Evolutionary conservation across 2,113 vertebrate species (phyloP), one percentile per base, ranked within the genome.

Genomic region (Pitta sordida): DNA sequence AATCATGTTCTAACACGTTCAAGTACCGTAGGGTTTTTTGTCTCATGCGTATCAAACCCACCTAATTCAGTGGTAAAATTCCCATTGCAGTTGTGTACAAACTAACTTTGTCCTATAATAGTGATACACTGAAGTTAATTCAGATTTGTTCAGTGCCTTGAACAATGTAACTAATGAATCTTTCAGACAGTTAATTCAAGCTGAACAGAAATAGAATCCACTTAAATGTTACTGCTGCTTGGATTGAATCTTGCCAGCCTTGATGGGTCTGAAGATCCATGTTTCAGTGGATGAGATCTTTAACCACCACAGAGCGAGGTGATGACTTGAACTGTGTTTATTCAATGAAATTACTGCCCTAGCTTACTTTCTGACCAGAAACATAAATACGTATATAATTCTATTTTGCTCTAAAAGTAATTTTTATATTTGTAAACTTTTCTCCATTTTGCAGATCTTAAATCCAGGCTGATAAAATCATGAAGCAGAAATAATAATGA

Each of bases 181-280:
- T 96, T 95, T 91, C 68, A 95, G 88, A 79, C 43, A 90, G 77
- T 91, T 96, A 91, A 96, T 97, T 96, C 17, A 16, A 91, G 83
- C 84, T 88, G 94, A 96, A 94, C 80, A 91, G 83, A 93, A 90
- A 95, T 58, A 93, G 71, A 77, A 70, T 83, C 59, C 52, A 84
- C 71, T 78, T 90, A 84, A 88, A 91, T 88, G 44, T 86, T 95
- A 44, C 37, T 23, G 44, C 80, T 94, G 64, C 73, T 95, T 91
- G 86, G 64, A 63, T 29, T 97, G 89, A 96, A 88, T 86, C 79
- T 91, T 89, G 53, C 75, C 53, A 81, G 90, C 68, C 74, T 93
- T 68, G 92, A 91, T 91, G 92, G 85, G 22, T 93, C 84, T 92
- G 86, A 93, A 81, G 79, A 77, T 76, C 44, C 78, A 80, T 62